These are phyloP conservation scores for Leptoteleia sp. DNA, from an alignment of 1,140 invertebrate genomes.

Conservation along the genomic window DNA sequence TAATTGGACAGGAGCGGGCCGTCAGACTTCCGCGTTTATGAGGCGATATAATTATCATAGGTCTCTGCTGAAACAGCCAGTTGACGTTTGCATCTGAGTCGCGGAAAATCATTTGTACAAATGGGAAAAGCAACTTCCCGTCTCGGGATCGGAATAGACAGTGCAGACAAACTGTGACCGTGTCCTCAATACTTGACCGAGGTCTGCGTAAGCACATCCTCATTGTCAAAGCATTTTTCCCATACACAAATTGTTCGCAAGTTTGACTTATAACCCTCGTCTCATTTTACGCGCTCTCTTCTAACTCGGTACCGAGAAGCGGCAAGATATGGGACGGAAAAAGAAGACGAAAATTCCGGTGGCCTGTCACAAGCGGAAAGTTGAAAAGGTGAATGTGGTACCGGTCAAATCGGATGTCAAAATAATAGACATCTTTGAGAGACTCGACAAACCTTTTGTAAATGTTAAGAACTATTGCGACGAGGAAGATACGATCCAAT, in stretches of 20 bases:
- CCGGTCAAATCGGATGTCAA: too few relatives aligned
- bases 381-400: too few relatives aligned
- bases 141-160: constrained; percentile 49
- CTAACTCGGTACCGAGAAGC: too few relatives aligned
- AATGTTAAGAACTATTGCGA: constrained; percentile 50
- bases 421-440: too few relatives aligned
- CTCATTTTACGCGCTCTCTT: too few relatives aligned
- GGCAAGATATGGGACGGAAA: too few relatives aligned
- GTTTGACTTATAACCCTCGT: too few relatives aligned
- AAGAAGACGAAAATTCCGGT: too few relatives aligned
- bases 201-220: constrained; percentile 26
- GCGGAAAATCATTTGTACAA: constrained; percentile 20
- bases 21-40: constrained; percentile 6
- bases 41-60: constrained; percentile 20
- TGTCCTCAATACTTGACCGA: constrained; percentile 29
- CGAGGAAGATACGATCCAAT: constrained; percentile 69
- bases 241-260: constrained; percentile 12
- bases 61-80: background rate
- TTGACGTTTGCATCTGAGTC: constrained; percentile 12
- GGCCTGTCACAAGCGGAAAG: too few relatives aligned
- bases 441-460: constrained; percentile 66
- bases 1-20: background rate
- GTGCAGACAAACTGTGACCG: constrained; percentile 39
- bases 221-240: constrained; percentile 25
- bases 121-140: constrained; percentile 26